These are phyloP conservation scores for Girardia tigrina DNA, from an alignment of 2,888 invertebrate genomes.

Conservation along the genomic window DNA sequence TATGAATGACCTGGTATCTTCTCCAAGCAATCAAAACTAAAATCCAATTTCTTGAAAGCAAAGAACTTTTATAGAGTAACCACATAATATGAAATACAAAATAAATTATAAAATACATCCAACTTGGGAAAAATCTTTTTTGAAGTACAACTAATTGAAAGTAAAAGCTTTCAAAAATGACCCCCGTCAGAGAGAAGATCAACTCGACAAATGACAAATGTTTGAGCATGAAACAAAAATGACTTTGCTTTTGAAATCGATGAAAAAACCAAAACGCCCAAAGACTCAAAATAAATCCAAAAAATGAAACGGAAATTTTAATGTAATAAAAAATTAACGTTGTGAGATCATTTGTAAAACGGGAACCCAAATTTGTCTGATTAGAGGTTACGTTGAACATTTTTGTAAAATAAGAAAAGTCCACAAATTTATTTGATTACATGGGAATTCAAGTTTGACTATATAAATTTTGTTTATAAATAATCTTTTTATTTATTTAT, in stretches of 20 bases:
- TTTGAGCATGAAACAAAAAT: constrained; percentile 30
- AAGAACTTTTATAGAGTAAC: constrained; percentile 31
- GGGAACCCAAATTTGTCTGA: background rate
- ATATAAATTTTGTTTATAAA: too few species aligned
- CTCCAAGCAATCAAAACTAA: constrained; percentile 34
- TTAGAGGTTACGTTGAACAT: background rate
- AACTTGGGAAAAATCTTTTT: background rate
- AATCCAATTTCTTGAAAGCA: constrained; percentile 33
- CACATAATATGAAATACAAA: constrained; percentile 21
- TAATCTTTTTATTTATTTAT: too few species aligned
- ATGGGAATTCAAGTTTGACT: too few species aligned
- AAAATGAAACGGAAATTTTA: background rate
- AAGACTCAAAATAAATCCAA: background rate
- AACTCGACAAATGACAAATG: constrained; percentile 32
- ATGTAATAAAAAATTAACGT: background rate
- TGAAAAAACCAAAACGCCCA: constrained; percentile 15
- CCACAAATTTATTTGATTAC: too few species aligned
- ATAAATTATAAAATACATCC: constrained; percentile 24
- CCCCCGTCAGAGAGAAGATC: constrained; percentile 20
- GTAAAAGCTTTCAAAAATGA: constrained; percentile 34
- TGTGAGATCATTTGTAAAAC: background rate
- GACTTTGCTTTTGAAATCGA: constrained; percentile 25
- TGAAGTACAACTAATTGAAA: constrained; percentile 20
- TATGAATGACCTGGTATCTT: constrained; percentile 32
- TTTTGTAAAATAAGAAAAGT: too few species aligned